Conservation (phyloP, 92 coral and sea anemone species). For the Phenganax marumi region DNA sequence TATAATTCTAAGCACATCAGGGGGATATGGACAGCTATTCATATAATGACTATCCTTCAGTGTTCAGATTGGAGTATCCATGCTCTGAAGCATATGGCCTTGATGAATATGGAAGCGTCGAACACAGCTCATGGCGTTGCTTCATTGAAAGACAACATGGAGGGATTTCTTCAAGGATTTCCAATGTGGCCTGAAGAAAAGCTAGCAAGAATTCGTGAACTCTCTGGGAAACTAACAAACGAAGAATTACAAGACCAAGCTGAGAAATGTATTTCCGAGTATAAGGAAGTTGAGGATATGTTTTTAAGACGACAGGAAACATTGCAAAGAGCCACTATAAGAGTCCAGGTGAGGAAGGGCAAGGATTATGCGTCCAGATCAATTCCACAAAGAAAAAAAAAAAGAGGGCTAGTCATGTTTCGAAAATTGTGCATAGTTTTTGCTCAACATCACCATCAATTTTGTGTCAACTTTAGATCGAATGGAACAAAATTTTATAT, state of each 20-base stretch:
- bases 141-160: conserved; percentile 65
- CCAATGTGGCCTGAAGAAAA: conserved; percentile 89
- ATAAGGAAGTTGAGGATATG: conserved; percentile 90
- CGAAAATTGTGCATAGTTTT: no score
- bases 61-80: conserved; percentile 90
- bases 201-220: conserved; percentile 76
- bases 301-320: conserved; percentile 82
- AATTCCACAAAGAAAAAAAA: background rate
- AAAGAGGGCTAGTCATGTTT: background rate
- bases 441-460: no score
- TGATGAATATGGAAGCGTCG: conserved; percentile 97
- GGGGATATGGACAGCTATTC: background rate
- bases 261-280: conserved; percentile 70
- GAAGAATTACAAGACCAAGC: conserved; percentile 69
- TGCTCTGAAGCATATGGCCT: conserved; percentile 82
- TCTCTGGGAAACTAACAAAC: conserved; percentile 75
- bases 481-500: no score
- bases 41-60: conserved; percentile 36
- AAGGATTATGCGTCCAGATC: no score
- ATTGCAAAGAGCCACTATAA: conserved; percentile 73
- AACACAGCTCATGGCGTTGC: conserved; percentile 79
- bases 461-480: no score
- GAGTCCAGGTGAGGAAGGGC: conserved; percentile 65
- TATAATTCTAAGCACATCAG: no score
- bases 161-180: conserved; percentile 62